Evolutionary conservation across 2,888 invertebrate species (phyloP).

Genomic region (Petrolisthes cinctipes): DNA sequence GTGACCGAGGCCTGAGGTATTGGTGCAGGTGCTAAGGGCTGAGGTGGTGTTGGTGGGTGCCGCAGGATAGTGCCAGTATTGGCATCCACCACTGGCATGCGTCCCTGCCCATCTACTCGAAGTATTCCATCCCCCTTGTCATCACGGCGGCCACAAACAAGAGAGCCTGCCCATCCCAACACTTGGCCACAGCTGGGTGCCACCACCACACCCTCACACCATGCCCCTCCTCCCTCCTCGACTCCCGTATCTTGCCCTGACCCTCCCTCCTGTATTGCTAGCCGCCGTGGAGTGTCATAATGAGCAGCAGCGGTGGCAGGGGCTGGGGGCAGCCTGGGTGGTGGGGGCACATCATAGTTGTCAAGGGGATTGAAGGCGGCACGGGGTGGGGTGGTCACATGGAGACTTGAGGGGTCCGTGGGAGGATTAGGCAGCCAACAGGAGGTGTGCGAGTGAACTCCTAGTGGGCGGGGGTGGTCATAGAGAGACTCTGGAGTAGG

Average conservation of each 20-base stretch:
- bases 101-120: conserved; percentile 61
- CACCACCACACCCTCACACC: conserved; percentile 49
- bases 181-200: conserved; percentile 56
- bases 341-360: conserved; percentile 62
- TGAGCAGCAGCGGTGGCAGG: conserved; percentile 30
- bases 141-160: conserved; percentile 56
- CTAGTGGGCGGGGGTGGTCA: conserved; percentile 60
- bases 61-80: conserved; percentile 60
- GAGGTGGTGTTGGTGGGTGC: conserved; percentile 47
- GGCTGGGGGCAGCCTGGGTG: conserved; percentile 34
- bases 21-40: conserved; percentile 8
- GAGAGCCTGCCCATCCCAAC: conserved; percentile 61
- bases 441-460: conserved; percentile 28
- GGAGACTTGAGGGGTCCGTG: not conserved
- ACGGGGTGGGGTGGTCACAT: conserved; percentile 30
- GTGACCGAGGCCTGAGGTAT: conserved; percentile 8
- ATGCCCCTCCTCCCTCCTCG: conserved; percentile 26
- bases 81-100: conserved; percentile 65
- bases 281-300: conserved; percentile 54
- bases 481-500: conserved; percentile 59
- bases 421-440: conserved; percentile 40
- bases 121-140: conserved; percentile 35
- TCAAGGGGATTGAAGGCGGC: conserved; percentile 59
- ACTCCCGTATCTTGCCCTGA: conserved; percentile 14
- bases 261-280: conserved; percentile 15